Evolutionary conservation across 2,113 vertebrate species (phyloP).

Genomic region (Etheostoma spectabile): DNA sequence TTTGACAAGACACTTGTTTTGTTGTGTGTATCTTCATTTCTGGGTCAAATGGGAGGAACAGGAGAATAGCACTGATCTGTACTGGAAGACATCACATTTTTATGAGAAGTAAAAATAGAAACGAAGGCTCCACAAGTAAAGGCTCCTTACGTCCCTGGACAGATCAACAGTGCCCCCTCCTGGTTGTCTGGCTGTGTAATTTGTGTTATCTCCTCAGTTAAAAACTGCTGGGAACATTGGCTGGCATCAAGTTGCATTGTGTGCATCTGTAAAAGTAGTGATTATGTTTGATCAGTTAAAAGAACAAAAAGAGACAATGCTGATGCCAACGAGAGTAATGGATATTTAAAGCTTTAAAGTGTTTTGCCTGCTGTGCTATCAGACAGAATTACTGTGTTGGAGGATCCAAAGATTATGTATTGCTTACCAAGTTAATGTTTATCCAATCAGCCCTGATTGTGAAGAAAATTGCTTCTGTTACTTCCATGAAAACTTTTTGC

Average conservation of each 20-base stretch:
- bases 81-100: conserved; percentile 67
- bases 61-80: conserved; percentile 58
- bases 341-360: conserved; percentile 27
- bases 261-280: background rate
- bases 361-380: conserved; percentile 27
- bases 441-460: conserved; percentile 44
- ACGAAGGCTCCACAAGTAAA: conserved; percentile 9
- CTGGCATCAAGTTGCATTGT: conserved; percentile 3
- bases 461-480: conserved; percentile 24
- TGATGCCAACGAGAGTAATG: background rate
- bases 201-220: background rate
- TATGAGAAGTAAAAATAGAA: conserved; percentile 73
- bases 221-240: background rate
- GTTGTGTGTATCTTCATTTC: conserved; percentile 47
- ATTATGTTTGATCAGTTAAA: conserved; percentile 26
- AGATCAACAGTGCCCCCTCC: conserved; percentile 72
- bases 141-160: conserved; percentile 26
- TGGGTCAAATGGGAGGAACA: conserved; percentile 62
- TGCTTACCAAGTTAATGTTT: conserved; percentile 31
- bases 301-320: conserved; percentile 1
- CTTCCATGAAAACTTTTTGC: conserved; percentile 8
- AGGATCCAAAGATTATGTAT: conserved; percentile 34
- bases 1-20: conserved; percentile 32
- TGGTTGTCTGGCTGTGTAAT: conserved; percentile 5
- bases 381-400: conserved; percentile 7